These are phyloP conservation scores for Chymomyza caudatula DNA, from an alignment of 2,888 invertebrate species.

Conservation along the genomic window DNA sequence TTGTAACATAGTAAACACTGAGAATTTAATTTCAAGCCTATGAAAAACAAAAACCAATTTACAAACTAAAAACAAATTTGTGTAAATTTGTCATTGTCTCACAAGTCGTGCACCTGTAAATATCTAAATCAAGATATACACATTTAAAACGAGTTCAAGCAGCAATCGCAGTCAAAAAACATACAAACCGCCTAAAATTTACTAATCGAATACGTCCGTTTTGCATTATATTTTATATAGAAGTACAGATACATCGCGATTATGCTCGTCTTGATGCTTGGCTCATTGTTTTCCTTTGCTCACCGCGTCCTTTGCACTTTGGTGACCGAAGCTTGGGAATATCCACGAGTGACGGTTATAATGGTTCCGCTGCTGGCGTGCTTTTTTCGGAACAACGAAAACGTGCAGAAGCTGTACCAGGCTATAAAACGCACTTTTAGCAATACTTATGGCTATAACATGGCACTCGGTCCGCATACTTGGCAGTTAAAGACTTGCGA, in stretches of 20 bases:
- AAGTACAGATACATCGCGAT: neutral
- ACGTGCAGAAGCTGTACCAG: conserved; percentile 2
- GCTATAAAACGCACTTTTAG: neutral
- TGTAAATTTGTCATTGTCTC: neutral
- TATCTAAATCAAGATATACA: neutral
- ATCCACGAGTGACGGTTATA: conserved; percentile 54
- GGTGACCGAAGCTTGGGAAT: conserved; percentile 48
- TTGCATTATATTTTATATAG: neutral
- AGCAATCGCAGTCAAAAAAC: conserved; percentile 24
- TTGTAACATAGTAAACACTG: too few species aligned
- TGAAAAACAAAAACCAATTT: neutral
- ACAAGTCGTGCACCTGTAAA: neutral
- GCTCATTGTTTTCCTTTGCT: conserved; percentile 27
- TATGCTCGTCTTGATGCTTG: conserved; percentile 55
- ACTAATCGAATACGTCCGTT: neutral
- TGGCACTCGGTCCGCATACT: conserved; percentile 74
- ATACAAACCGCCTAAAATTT: neutral
- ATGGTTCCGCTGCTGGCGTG: conserved; percentile 56
- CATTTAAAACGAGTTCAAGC: conserved; percentile 29
- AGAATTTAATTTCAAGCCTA: too few species aligned
- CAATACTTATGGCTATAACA: conserved; percentile 22
- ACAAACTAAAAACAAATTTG: neutral
- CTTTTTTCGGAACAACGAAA: conserved; percentile 45
- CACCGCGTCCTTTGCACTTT: conserved; percentile 42
- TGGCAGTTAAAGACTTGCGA: conserved; percentile 73